phyloP scores from a whole-genome alignment of 1,140 invertebrate species.

The Heterodera schachtii region DNA sequence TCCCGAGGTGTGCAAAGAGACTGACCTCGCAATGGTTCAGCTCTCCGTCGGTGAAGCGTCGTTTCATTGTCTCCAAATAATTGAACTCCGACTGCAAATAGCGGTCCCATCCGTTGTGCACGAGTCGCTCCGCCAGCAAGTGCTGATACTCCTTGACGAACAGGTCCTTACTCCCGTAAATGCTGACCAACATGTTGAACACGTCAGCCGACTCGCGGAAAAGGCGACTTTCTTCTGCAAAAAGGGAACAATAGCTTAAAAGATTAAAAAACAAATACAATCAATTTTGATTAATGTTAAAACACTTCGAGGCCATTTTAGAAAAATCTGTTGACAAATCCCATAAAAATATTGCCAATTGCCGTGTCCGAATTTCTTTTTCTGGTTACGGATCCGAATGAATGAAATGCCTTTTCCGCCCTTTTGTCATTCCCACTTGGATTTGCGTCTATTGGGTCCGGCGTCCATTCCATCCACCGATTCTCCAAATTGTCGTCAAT shows the following conservation, averaged over 20 bases:
- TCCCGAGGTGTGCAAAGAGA: background rate
- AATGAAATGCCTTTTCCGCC: background rate
- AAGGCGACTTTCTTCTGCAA: constrained; percentile 66
- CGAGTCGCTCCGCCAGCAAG: constrained; percentile 84
- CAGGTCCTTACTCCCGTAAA: constrained; percentile 95
- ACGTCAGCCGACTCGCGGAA: constrained; percentile 81
- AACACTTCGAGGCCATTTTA: too few species aligned
- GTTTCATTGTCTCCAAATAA: constrained; percentile 90
- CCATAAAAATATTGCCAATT: too few species aligned
- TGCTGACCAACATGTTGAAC: constrained; percentile 95
- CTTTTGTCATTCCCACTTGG: constrained; percentile 41
- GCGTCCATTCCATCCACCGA: constrained; percentile 52
- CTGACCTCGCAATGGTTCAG: constrained; percentile 91
- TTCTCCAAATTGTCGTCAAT: constrained; percentile 49
- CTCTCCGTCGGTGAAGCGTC: constrained; percentile 90
- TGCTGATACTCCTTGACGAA: constrained; percentile 98
- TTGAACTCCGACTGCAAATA: constrained; percentile 84
- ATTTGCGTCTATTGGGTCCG: constrained; percentile 58
- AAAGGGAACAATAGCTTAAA: background rate
- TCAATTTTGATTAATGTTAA: too few species aligned
- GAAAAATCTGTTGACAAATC: too few species aligned
- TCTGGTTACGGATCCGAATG: too few species aligned
- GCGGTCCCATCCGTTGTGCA: constrained; percentile 78
- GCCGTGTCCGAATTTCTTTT: too few species aligned
- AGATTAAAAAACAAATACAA: too few species aligned